A percentile compares a stretch with the other conserved stretches of the same genome.
phyloP scores from a whole-genome alignment of 37 sponge, comb jelly and placozoan genomes.

The Halichondria panicea region DNA sequence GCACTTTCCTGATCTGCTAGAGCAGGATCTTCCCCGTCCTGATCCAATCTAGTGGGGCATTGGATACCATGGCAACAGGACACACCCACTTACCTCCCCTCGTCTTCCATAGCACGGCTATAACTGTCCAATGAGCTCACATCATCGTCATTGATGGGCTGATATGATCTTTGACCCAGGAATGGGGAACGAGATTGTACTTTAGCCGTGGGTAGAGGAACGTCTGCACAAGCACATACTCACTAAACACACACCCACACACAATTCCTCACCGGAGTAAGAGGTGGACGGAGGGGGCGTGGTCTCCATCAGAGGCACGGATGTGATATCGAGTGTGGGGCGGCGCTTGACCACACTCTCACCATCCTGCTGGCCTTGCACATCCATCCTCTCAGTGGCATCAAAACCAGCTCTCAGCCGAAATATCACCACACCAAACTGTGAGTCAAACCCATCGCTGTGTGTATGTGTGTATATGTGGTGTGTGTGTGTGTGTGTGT shows the following conservation, averaged over 20 bases:
- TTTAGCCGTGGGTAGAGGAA: neutral
- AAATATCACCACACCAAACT: constrained; percentile 84
- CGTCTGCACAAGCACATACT: no score
- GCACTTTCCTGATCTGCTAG: neutral
- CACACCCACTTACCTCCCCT: constrained; percentile 27
- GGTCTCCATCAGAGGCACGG: no score
- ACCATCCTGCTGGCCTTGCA: no score
- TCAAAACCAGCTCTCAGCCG: constrained; percentile 84
- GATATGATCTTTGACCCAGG: constrained; percentile 15
- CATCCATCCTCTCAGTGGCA: constrained; percentile 50
- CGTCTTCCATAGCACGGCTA: constrained; percentile 43
- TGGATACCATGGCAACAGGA: neutral
- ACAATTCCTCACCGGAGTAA: no score
- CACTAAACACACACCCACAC: no score
- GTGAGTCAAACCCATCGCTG: constrained; percentile 85
- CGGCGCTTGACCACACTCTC: no score
- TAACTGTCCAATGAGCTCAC: constrained; percentile 45
- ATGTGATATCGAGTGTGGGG: no score
- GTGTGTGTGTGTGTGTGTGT: constrained; percentile 43
- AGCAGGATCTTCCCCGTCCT: constrained; percentile 4
- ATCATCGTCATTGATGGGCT: constrained; percentile 18
- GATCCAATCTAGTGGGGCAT: neutral
- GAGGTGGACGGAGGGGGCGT: no score
- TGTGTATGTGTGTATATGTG: no score
- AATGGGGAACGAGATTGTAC: neutral